Conservation (phyloP, 2,888 invertebrate genomes). For the Lasioglossum vierecki region DNA sequence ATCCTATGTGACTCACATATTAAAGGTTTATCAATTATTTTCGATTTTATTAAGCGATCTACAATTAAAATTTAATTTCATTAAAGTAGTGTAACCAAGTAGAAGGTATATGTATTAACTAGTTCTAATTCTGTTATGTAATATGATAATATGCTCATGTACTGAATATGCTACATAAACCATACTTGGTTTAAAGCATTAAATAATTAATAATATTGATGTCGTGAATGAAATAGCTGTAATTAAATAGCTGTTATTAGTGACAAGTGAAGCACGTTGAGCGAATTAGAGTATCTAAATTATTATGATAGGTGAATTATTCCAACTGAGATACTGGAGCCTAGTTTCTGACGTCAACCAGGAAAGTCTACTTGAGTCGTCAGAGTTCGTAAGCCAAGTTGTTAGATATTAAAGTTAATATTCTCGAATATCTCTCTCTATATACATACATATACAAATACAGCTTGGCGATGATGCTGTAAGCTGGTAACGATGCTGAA, state of each 20-base stretch:
- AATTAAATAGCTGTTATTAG: too few relatives aligned
- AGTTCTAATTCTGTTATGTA: too few relatives aligned
- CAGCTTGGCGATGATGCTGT: background rate
- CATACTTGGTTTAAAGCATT: too few relatives aligned
- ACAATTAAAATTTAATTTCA: too few relatives aligned
- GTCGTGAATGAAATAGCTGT: background rate
- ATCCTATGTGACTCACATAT: too few relatives aligned
- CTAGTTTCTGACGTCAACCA: background rate
- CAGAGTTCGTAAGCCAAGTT: conserved; percentile 9
- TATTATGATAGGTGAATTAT: conserved; percentile 5
- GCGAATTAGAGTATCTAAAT: background rate
- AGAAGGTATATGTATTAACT: too few relatives aligned
- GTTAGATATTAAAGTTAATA: background rate
- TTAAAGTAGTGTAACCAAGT: too few relatives aligned
- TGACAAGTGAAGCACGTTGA: background rate
- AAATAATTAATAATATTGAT: background rate
- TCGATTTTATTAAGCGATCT: too few relatives aligned
- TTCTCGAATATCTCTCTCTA: background rate
- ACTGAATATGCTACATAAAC: too few relatives aligned
- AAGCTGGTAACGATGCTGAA: background rate
- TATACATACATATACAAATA: background rate
- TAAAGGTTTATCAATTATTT: too few relatives aligned
- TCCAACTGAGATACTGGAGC: background rate
- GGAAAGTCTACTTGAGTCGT: conserved; percentile 6
- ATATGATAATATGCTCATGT: too few relatives aligned